Percentiles rank a stretch among this genome's conserved stretches.
phyloP scores from a whole-genome alignment of 2,113 vertebrate species.

The Diadophis punctatus region DNA sequence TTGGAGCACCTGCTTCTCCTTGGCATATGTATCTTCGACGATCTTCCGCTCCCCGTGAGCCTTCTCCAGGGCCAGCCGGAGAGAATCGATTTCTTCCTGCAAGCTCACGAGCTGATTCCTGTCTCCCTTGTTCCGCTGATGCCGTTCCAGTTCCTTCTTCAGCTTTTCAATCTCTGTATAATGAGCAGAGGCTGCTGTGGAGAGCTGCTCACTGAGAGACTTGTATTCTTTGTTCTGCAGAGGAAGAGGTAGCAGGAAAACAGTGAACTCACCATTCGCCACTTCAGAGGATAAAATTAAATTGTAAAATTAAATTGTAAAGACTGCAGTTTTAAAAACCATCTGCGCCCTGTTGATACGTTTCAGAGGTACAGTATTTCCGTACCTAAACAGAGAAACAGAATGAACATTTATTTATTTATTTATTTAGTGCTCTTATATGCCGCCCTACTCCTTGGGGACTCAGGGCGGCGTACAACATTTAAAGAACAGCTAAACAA shows the following conservation, averaged over 20 bases:
- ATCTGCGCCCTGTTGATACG: not conserved
- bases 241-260: not conserved
- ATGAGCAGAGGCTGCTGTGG: slow-evolving; percentile 41
- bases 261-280: not conserved
- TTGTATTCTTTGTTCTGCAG: slow-evolving; percentile 81
- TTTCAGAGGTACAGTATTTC: not conserved
- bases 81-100: slow-evolving; percentile 76
- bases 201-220: slow-evolving; percentile 77
- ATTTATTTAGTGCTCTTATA: too few species aligned
- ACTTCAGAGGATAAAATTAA: not conserved
- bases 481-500: too few species aligned
- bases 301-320: not conserved
- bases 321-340: not conserved
- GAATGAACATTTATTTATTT: too few species aligned
- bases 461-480: too few species aligned
- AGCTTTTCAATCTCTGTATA: slow-evolving; percentile 77
- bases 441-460: too few species aligned
- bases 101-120: slow-evolving; percentile 69
- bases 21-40: slow-evolving; percentile 75
- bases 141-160: slow-evolving; percentile 78
- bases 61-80: slow-evolving; percentile 74
- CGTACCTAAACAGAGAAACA: not conserved
- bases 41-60: slow-evolving; percentile 68
- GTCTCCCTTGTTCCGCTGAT: slow-evolving; percentile 60
- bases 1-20: slow-evolving; percentile 75